phyloP scores from a whole-genome alignment of 1,140 invertebrate species.

The Formica exsecta region DNA sequence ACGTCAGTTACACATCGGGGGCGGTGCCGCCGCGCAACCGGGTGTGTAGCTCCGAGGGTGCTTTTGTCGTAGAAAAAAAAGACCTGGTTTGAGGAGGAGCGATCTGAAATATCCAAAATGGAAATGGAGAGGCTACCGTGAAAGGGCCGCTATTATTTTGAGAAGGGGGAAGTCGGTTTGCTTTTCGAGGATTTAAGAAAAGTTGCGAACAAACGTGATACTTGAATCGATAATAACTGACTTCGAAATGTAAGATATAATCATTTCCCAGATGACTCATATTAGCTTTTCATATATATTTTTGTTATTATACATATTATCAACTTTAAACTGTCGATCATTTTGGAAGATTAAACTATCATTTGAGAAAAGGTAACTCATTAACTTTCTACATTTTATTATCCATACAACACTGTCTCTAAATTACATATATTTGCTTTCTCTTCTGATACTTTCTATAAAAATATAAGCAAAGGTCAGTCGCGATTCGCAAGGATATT shows the following conservation, averaged over 20 bases:
- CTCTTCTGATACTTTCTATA: not conserved
- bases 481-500: slow-evolving; percentile 36
- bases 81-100: slow-evolving; percentile 15
- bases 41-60: slow-evolving; percentile 27
- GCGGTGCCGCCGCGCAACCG: slow-evolving; percentile 4
- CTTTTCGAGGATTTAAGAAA: not conserved
- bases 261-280: not conserved
- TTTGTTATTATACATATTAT: too few species aligned
- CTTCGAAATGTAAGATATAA: not conserved
- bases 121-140: slow-evolving; percentile 49
- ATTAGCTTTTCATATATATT: not conserved
- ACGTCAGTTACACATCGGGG: slow-evolving; percentile 81
- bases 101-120: slow-evolving; percentile 29
- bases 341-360: not conserved
- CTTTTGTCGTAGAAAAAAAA: slow-evolving; percentile 46
- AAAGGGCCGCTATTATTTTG: slow-evolving; percentile 60
- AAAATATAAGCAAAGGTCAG: not conserved
- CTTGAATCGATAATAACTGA: not conserved
- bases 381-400: not conserved
- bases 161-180: slow-evolving; percentile 18
- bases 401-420: not conserved
- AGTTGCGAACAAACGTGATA: slow-evolving; percentile 15
- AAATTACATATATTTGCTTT: not conserved
- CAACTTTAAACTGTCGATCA: too few species aligned
- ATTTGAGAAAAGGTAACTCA: not conserved